Evolutionary conservation across 2,797 vertebrate species (phyloP).

Genomic region (Syngnathus acus): DNA sequence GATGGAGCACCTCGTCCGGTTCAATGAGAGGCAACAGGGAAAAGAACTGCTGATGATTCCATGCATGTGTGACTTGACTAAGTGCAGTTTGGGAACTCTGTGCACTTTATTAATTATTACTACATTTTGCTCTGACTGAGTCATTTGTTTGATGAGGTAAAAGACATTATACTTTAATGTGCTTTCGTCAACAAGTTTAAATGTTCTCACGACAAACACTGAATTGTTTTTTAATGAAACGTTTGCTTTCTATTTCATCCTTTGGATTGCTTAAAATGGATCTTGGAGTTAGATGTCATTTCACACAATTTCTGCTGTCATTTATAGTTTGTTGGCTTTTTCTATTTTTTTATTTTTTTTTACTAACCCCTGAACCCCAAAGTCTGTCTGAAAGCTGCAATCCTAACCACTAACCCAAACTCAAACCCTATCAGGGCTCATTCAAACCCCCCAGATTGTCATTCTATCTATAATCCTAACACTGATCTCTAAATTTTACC

Average conservation of each 20-base stretch:
- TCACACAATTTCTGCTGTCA: not conserved
- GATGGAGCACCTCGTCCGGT: slow-evolving; percentile 44
- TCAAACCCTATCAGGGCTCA: no score
- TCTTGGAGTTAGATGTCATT: not conserved
- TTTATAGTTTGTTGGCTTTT: not conserved
- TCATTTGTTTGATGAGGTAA: not conserved
- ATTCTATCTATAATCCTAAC: no score
- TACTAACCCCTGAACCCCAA: no score
- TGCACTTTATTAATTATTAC: slow-evolving; percentile 4
- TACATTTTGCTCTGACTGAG: not conserved
- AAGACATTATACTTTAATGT: not conserved
- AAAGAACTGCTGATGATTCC: slow-evolving; percentile 4
- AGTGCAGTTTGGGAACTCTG: not conserved
- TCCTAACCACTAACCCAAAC: no score
- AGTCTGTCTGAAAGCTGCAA: no score
- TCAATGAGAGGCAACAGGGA: not conserved
- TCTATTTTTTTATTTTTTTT: no score
- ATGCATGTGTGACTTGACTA: not conserved
- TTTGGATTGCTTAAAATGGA: not conserved
- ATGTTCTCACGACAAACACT: not conserved
- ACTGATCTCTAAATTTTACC: no score
- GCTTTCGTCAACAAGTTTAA: not conserved
- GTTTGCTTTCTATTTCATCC: no score
- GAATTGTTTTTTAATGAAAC: not conserved
- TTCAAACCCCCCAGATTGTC: no score